Evolutionary conservation across 2,797 vertebrate genomes (phyloP).

Genomic region (Micrastur ruficollis): DNA sequence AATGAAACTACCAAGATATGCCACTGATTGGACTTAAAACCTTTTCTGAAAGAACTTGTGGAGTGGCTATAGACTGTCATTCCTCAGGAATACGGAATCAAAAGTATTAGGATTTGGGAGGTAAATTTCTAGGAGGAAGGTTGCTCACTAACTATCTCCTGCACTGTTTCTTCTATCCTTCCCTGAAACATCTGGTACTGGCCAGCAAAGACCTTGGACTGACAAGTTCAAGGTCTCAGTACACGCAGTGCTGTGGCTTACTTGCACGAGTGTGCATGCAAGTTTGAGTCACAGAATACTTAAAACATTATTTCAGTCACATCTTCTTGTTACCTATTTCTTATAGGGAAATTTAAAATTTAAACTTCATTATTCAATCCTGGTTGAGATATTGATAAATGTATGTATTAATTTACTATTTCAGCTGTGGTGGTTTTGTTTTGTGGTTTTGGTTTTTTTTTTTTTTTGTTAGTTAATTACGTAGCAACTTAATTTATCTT

Average conservation of each 20-base stretch:
- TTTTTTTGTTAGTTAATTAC: slow-evolving; percentile 28
- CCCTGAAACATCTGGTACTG: neutral
- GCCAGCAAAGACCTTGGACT: neutral
- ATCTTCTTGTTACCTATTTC: neutral
- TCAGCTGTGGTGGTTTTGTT: neutral
- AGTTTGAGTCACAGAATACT: neutral
- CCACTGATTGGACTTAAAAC: neutral
- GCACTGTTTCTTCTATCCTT: neutral
- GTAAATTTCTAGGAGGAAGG: neutral
- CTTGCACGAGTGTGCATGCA: neutral
- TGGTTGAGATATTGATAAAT: slow-evolving; percentile 46
- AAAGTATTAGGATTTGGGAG: neutral
- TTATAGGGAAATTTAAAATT: neutral
- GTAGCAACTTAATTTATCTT: slow-evolving; percentile 56
- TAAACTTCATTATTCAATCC: neutral
- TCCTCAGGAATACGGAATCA: neutral
- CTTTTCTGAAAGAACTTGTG: neutral
- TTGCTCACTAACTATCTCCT: neutral
- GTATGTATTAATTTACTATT: slow-evolving; percentile 25
- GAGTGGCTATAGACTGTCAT: neutral
- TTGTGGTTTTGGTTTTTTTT: neutral
- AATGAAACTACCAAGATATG: neutral
- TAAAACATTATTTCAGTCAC: neutral
- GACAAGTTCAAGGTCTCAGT: neutral
- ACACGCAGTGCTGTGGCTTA: neutral